Evolutionary conservation across 2,113 vertebrate species (phyloP).

Genomic region (Saccopteryx bilineata): DNA sequence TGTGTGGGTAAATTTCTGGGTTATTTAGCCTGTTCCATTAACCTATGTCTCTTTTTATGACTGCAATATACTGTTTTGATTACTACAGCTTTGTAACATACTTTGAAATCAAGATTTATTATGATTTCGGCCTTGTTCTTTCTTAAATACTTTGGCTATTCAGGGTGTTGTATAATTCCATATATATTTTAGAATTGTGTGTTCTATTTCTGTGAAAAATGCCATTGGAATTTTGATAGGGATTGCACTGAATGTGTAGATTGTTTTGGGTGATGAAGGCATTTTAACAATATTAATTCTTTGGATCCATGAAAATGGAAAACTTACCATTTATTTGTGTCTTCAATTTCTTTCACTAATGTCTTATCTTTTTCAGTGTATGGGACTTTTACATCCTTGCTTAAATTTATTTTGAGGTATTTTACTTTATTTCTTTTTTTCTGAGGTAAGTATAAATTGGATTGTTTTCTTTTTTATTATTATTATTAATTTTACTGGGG

Average conservation of each 20-base stretch:
- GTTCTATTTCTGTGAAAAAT: background rate
- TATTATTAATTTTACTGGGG: too few species aligned
- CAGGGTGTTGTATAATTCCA: background rate
- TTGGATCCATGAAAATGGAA: background rate
- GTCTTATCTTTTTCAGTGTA: background rate
- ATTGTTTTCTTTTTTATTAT: background rate
- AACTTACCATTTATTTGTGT: background rate
- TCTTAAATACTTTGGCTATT: background rate
- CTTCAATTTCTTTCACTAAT: background rate
- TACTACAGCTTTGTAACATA: background rate
- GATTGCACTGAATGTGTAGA: background rate
- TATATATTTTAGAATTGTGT: background rate
- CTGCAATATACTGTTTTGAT: background rate
- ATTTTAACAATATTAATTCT: background rate
- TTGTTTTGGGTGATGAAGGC: background rate
- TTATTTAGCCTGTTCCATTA: background rate
- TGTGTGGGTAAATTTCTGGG: background rate
- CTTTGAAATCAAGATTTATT: background rate
- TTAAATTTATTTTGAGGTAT: background rate
- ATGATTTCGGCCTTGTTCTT: background rate
- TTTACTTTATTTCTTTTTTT: background rate
- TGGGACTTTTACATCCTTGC: background rate
- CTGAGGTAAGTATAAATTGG: background rate
- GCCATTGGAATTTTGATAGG: background rate
- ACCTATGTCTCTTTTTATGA: background rate